A percentile compares a stretch with the other conserved stretches of the same genome.
Evolutionary conservation across 2,888 invertebrate genomes (phyloP).

Genomic region (Rutpela maculata): DNA sequence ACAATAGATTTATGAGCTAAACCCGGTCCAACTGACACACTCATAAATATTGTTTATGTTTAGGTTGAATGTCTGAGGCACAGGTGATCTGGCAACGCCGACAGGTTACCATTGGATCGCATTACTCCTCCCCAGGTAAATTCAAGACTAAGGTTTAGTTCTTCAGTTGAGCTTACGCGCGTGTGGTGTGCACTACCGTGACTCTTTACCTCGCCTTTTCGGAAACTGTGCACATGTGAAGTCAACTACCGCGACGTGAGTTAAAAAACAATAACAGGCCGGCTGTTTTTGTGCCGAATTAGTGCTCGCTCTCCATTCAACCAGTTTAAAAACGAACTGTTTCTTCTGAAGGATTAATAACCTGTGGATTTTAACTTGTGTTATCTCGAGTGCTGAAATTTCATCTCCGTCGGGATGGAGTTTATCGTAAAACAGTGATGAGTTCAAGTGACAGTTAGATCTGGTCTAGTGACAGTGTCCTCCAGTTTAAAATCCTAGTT

Average conservation of each 20-base stretch:
- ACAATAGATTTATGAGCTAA: slow-evolving; percentile 73
- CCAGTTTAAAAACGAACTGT: slow-evolving; percentile 17
- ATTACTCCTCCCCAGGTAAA: slow-evolving; percentile 70
- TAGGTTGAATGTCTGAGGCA: slow-evolving; percentile 67
- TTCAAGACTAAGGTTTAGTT: slow-evolving; percentile 48
- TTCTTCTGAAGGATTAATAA: slow-evolving; percentile 50
- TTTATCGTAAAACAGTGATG: slow-evolving; percentile 36
- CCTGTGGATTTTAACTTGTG: slow-evolving; percentile 33
- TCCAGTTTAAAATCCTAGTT: slow-evolving; percentile 58
- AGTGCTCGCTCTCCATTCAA: slow-evolving; percentile 4
- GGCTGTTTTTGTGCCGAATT: slow-evolving; percentile 17
- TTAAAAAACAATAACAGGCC: slow-evolving; percentile 41
- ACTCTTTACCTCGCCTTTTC: slow-evolving; percentile 31
- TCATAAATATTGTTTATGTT: slow-evolving; percentile 75
- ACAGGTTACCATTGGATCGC: slow-evolving; percentile 64
- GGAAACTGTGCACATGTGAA: slow-evolving; percentile 54
- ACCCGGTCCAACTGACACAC: slow-evolving; percentile 73
- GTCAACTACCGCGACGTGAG: slow-evolving; percentile 52
- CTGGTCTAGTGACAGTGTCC: slow-evolving; percentile 31
- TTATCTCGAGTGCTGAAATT: slow-evolving; percentile 31
- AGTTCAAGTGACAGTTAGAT: slow-evolving; percentile 32
- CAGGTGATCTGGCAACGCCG: slow-evolving; percentile 72
- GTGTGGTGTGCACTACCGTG: slow-evolving; percentile 60
- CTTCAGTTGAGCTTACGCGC: slow-evolving; percentile 70
- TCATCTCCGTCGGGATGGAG: not conserved